Percentiles rank a stretch among this genome's conserved stretches.
Evolutionary conservation across 2,113 vertebrate species (phyloP).

Genomic region (Thymallus thymallus): DNA sequence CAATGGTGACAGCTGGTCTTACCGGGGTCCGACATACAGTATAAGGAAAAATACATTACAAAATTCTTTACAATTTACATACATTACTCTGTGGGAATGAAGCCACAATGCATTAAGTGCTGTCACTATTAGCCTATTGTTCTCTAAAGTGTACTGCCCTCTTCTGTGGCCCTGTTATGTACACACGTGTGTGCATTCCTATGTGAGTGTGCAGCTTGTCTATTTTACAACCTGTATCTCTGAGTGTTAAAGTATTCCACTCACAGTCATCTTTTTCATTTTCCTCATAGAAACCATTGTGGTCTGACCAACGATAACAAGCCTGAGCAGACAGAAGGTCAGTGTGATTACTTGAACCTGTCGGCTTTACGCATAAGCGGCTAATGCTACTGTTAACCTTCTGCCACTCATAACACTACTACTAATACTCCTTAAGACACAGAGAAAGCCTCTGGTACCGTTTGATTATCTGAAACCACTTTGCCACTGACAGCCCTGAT

Average conservation of each 20-base stretch:
- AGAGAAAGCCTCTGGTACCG: constrained; percentile 14
- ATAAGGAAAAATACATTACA: too few relatives aligned
- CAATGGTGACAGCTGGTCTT: too few relatives aligned
- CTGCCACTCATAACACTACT: constrained; percentile 21
- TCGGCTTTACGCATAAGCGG: constrained; percentile 26
- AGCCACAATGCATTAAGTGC: background rate
- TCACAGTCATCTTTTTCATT: background rate
- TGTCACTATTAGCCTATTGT: constrained; percentile 12
- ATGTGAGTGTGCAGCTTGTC: background rate
- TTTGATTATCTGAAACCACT: constrained; percentile 18
- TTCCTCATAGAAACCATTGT: background rate
- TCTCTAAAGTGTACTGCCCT: constrained; percentile 19
- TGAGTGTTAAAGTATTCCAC: constrained; percentile 14
- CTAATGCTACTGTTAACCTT: constrained; percentile 43
- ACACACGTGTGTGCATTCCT: background rate
- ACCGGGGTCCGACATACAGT: too few relatives aligned
- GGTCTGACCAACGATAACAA: constrained; percentile 36
- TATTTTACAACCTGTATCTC: constrained; percentile 8
- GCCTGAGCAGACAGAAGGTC: constrained; percentile 43
- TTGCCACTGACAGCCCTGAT: constrained; percentile 5
- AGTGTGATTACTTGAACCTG: constrained; percentile 42
- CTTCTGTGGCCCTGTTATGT: constrained; percentile 11
- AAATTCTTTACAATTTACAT: too few relatives aligned
- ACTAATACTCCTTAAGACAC: constrained; percentile 34
- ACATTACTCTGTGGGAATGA: too few relatives aligned